These are phyloP conservation scores for Panthera tigris DNA, from an alignment of 2,113 vertebrate species.

Conservation along the genomic window DNA sequence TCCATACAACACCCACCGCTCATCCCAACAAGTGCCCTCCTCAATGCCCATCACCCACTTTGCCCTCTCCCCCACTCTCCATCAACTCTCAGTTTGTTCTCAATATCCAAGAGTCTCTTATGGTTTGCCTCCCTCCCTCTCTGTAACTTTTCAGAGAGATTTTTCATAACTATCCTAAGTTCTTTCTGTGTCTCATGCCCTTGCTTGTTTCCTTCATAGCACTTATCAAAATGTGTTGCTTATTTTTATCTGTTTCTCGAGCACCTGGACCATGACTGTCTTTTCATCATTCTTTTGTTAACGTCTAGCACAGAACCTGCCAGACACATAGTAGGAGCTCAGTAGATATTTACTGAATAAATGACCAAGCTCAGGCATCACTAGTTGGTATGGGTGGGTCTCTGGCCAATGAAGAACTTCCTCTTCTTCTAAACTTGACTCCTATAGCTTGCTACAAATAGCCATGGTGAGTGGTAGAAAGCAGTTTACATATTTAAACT, in stretches of 20 bases:
- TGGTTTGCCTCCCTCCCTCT: no score
- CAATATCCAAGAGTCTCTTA: no score
- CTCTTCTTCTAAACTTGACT: not conserved
- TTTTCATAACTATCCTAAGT: not conserved
- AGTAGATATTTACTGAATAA: not conserved
- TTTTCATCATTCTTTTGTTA: slow-evolving; percentile 1
- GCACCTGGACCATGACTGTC: not conserved
- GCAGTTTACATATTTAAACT: not conserved
- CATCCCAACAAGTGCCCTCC: no score
- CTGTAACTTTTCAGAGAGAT: not conserved
- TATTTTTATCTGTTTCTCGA: not conserved
- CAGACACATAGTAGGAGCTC: not conserved
- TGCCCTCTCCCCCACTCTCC: no score
- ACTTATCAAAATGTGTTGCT: not conserved
- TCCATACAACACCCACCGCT: no score
- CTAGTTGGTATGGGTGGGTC: not conserved
- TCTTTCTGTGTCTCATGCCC: not conserved
- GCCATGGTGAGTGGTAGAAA: not conserved
- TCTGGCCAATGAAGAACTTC: not conserved
- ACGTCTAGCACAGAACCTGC: not conserved
- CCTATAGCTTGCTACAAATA: not conserved
- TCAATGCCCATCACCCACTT: no score
- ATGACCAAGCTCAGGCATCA: not conserved
- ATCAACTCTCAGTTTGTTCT: no score
- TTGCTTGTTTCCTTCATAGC: not conserved